These are phyloP conservation scores for Thumatha senex DNA, from an alignment of 2,888 invertebrate genomes.

Conservation along the genomic window DNA sequence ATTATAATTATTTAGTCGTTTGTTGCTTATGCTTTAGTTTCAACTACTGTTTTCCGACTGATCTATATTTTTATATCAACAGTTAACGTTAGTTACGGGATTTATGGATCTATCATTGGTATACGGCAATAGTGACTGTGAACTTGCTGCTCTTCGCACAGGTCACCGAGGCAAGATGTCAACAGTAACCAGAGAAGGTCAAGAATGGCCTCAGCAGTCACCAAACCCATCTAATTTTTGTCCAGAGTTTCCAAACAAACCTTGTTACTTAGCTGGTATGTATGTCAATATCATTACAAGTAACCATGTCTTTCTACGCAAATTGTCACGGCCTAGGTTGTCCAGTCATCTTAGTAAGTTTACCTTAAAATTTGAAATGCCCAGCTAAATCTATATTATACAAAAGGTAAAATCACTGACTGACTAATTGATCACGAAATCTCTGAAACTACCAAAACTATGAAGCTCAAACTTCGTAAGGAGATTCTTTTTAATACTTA, in stretches of 20 bases:
- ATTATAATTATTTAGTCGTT: no score
- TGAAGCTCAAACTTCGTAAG: no score
- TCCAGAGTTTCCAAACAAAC: slow-evolving; percentile 84
- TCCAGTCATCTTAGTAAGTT: no score
- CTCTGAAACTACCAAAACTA: no score
- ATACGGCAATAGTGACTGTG: slow-evolving; percentile 88
- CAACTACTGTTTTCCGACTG: no score
- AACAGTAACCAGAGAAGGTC: slow-evolving; percentile 85
- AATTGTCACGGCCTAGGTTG: no score
- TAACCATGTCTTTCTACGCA: background rate
- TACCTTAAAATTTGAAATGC: no score
- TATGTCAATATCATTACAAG: background rate
- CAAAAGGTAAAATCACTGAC: no score
- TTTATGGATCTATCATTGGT: slow-evolving; percentile 91
- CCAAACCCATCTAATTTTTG: slow-evolving; percentile 87
- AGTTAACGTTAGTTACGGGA: slow-evolving; percentile 87
- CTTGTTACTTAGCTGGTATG: slow-evolving; percentile 90
- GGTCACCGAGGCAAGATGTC: slow-evolving; percentile 87
- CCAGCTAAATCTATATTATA: no score
- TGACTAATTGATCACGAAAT: no score
- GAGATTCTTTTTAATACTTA: no score
- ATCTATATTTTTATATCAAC: background rate
- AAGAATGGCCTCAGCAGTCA: slow-evolving; percentile 88
- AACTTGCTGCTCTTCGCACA: slow-evolving; percentile 86
- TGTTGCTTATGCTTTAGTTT: no score